Evolutionary conservation across 2,888 invertebrate species (phyloP).

Genomic region (Corythucha ciliata): DNA sequence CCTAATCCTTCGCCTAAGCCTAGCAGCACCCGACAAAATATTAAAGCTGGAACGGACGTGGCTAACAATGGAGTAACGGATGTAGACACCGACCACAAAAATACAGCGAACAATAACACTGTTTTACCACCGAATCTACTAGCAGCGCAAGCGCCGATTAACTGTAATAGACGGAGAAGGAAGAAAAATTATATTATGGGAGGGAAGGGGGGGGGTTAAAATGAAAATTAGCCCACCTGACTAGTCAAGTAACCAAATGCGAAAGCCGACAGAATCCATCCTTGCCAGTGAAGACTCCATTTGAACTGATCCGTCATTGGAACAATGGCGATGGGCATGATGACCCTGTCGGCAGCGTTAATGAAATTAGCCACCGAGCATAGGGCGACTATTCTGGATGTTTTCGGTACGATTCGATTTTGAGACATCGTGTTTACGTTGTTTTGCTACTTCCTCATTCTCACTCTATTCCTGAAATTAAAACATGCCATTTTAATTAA

Average conservation of each 20-base stretch:
- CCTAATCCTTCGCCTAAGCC: conserved; percentile 67
- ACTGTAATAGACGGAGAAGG: conserved; percentile 40
- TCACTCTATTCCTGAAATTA: conserved; percentile 3
- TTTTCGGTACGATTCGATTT: conserved; percentile 45
- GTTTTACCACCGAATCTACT: conserved; percentile 59
- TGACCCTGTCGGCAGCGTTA: conserved; percentile 64
- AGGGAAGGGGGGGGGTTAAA: background rate
- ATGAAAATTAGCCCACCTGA: conserved; percentile 45
- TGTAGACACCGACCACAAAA: conserved; percentile 64
- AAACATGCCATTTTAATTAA: background rate
- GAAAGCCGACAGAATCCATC: conserved; percentile 66
- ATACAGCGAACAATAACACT: conserved; percentile 56
- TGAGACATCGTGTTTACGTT: conserved; percentile 21
- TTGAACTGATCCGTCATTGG: conserved; percentile 61
- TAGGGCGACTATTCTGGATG: conserved; percentile 53
- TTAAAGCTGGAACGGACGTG: conserved; percentile 53
- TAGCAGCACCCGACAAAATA: conserved; percentile 54
- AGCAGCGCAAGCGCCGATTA: conserved; percentile 58
- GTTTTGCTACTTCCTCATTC: background rate
- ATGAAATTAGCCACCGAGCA: conserved; percentile 67
- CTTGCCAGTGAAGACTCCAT: conserved; percentile 61
- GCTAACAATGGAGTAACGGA: conserved; percentile 58
- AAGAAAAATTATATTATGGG: background rate
- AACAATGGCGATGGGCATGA: conserved; percentile 68
- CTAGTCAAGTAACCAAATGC: conserved; percentile 67